These are phyloP conservation scores for Caranx melampygus DNA, from an alignment of 2,113 vertebrate genomes.

Conservation along the genomic window DNA sequence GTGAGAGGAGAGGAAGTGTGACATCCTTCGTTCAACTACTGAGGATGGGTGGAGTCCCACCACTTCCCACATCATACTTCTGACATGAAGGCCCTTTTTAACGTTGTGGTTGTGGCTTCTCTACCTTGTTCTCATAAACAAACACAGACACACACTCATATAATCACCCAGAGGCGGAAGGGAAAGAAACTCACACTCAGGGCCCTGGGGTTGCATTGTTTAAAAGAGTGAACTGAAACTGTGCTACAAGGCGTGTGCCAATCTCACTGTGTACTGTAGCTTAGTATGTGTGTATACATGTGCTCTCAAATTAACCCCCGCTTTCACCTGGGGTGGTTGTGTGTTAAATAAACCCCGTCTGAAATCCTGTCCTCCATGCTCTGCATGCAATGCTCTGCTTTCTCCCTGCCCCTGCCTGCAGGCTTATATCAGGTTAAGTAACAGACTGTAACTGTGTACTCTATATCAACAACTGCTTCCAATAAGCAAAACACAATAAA, in stretches of 20 bases:
- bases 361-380: neutral
- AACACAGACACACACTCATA: neutral
- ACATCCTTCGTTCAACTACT: constrained; percentile 44
- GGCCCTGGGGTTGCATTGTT: neutral
- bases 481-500: constrained; percentile 61
- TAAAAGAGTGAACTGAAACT: constrained; percentile 23
- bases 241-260: neutral
- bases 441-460: constrained; percentile 48
- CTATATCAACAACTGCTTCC: constrained; percentile 38
- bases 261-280: neutral
- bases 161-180: neutral
- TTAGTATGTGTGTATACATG: too few species aligned
- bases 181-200: neutral
- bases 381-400: neutral
- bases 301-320: constrained; percentile 17
- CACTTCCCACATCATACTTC: constrained; percentile 51
- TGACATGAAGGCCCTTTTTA: neutral
- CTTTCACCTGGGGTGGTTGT: neutral
- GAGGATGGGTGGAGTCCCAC: constrained; percentile 65
- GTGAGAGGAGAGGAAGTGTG: constrained; percentile 54
- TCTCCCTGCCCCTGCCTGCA: constrained; percentile 6
- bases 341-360: constrained; percentile 10
- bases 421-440: constrained; percentile 24
- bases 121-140: constrained; percentile 38
- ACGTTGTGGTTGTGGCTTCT: constrained; percentile 42